Base-by-base conservation (phyloP, 1,140 invertebrate genomes). In the Centruroides sculpturatus region DNA sequence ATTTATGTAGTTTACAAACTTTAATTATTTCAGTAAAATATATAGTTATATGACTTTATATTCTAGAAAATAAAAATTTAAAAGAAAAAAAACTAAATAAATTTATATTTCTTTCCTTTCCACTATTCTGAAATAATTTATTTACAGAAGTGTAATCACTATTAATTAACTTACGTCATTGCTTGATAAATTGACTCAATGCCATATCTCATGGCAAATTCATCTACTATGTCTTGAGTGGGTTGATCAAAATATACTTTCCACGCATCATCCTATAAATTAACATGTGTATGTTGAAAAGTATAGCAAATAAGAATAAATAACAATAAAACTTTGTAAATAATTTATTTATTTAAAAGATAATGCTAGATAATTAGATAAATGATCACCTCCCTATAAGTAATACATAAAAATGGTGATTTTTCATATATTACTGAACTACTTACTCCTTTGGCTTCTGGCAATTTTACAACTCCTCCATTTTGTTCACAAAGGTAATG, bases 111-210 rank as follows among this genome's bases (percentile, higher is more conserved):
- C 12, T 51, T 51, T 51, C 34, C 2, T n/a, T 51, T n/a, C 49
- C 49, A 12, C 49, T 34, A 51, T 51, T 51, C 49, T 51, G 49
- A 12, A 51, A n/a, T 34, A 51, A 51, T 51, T 51, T 51, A 51
- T 51, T 51, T 51, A n/a, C 12, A 51, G 12, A n/a, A 51, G 34
- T 51, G 34, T 12, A 51, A 51, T 51, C 12, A n/a, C 34, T 51
- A 51, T 34, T n/a, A 51, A 51, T 34, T 60, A 35, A 68, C 86
- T 87, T 77, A 95, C 89, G 94, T 98, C 94, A 98, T 98, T 41
- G 95, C 96, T 78, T 99, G 94, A 78, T 99, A 99, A 66, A 99
- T 99, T 59, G 88, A 92, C 75, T 99, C 97, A 65, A 99, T 98
- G 35, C 97, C 97, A 75, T 99, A 99, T 78, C 97, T 81, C 93